Percentiles rank a stretch among this genome's conserved stretches.
phyloP scores from a whole-genome alignment of 2,113 vertebrate genomes.

The Leptocoma aspasia region DNA sequence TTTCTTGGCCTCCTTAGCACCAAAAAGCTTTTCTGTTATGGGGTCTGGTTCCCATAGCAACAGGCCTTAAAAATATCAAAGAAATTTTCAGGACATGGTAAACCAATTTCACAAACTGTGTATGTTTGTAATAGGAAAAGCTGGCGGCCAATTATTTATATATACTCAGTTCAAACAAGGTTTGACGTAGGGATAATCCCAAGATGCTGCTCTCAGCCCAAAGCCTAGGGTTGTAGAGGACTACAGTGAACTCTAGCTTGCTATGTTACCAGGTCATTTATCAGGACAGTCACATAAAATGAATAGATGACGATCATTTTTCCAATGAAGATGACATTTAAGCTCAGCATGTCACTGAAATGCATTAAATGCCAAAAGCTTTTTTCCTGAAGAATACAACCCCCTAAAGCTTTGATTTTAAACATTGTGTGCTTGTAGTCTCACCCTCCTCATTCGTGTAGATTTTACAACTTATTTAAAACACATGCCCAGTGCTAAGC shows the following conservation, averaged over 20 bases:
- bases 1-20: not conserved
- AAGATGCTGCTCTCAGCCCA: not conserved
- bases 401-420: not conserved
- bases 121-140: not conserved
- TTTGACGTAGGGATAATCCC: not conserved
- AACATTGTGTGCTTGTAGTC: not conserved
- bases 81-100: slow-evolving; percentile 10
- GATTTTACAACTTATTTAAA: not conserved
- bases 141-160: not conserved
- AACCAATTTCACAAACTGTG: slow-evolving; percentile 13
- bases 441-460: not conserved
- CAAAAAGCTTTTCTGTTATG: not conserved
- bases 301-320: not conserved
- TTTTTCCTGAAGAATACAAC: not conserved
- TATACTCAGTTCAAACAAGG: not conserved
- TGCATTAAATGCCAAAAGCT: not conserved
- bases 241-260: not conserved
- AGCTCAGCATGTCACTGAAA: not conserved
- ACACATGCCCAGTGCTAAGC: slow-evolving; percentile 1
- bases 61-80: slow-evolving; percentile 36
- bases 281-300: not conserved
- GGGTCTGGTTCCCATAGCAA: slow-evolving; percentile 17
- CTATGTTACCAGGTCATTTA: not conserved
- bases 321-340: not conserved
- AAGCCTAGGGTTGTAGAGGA: not conserved